Evolutionary conservation across 2,888 invertebrate species (phyloP).

Genomic region (Trissonchulus sp.): DNA sequence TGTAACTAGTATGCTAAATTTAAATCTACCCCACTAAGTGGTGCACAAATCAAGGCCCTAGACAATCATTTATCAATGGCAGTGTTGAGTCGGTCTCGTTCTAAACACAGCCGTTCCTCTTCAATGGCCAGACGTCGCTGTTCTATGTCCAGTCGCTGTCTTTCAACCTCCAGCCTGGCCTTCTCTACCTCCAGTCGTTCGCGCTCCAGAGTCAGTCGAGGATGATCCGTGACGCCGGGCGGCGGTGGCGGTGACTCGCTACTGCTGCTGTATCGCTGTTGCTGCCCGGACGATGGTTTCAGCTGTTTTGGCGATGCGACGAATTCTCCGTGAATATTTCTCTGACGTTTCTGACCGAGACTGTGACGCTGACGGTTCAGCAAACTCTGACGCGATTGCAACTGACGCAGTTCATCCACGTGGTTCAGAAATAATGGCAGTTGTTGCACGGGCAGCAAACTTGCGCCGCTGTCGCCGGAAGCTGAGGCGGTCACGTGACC

Average conservation of each 20-base stretch:
- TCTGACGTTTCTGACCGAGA: background rate
- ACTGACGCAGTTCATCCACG: background rate
- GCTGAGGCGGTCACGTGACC: background rate
- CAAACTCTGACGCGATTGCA: no score
- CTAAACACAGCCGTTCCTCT: no score
- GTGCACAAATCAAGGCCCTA: no score
- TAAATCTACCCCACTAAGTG: no score
- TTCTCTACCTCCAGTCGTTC: background rate
- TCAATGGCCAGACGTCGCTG: background rate
- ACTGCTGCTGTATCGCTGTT: no score
- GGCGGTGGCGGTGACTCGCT: background rate
- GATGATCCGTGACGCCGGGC: background rate
- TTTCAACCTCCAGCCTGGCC: background rate
- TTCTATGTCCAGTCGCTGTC: background rate
- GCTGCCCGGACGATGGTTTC: no score
- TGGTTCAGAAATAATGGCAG: background rate
- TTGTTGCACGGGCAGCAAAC: no score
- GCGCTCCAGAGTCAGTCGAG: background rate
- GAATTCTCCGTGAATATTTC: background rate
- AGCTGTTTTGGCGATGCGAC: no score
- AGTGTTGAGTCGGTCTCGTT: no score
- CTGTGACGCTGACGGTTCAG: no score
- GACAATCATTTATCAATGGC: no score
- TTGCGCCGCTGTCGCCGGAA: background rate
- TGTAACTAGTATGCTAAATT: no score